phyloP scores from a whole-genome alignment of 2,797 vertebrate species.

The Paedocypris micromegethes region DNA sequence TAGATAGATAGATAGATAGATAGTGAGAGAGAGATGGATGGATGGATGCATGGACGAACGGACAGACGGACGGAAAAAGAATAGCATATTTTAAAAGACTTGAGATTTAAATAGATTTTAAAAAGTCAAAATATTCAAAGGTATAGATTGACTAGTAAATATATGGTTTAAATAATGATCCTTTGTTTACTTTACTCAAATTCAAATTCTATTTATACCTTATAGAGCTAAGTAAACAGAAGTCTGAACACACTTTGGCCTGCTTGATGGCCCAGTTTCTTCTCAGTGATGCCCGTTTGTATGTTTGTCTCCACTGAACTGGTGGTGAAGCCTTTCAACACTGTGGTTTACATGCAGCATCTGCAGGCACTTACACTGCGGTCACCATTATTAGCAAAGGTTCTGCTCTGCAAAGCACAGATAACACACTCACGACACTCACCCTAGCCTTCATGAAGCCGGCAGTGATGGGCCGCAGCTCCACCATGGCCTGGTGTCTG shows the following conservation, averaged over 20 bases:
- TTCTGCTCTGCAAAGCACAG: conserved; percentile 17
- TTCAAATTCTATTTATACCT: no score
- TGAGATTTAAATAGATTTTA: no score
- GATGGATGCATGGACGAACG: no score
- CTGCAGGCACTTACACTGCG: conserved; percentile 36
- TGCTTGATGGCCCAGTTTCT: conserved; percentile 3
- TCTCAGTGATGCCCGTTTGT: conserved; percentile 4
- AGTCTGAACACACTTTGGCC: not conserved
- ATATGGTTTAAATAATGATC: not conserved
- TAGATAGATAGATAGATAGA: no score
- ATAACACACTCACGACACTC: conserved; percentile 44
- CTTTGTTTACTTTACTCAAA: no score
- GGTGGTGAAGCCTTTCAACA: conserved; percentile 31
- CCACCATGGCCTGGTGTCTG: conserved; percentile 36
- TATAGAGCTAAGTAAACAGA: not conserved
- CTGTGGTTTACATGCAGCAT: conserved; percentile 32
- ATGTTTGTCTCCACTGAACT: conserved; percentile 8
- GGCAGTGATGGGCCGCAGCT: conserved; percentile 40
- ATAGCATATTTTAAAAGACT: no score
- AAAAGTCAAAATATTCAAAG: no score
- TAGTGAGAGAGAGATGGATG: no score
- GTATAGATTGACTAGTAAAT: not conserved
- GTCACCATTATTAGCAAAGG: conserved; percentile 35
- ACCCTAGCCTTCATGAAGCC: conserved; percentile 55
- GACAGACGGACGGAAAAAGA: no score